A percentile compares a stretch with the other conserved stretches of the same genome.
Conservation (phyloP, 2,113 vertebrate species). For the Petrocephalus microphthalmus region DNA sequence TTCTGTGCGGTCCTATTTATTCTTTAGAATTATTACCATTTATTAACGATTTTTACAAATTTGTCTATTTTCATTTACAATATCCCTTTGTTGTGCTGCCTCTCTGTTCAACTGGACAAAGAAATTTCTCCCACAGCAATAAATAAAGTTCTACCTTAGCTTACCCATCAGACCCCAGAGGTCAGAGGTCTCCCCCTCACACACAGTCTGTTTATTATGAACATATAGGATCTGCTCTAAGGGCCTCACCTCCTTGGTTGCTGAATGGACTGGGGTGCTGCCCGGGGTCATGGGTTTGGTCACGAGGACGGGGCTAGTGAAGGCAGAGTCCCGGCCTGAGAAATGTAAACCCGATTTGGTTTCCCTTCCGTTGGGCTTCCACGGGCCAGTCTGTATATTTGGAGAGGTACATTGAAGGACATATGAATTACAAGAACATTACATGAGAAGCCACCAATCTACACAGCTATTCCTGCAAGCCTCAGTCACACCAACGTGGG, state of each 20-base stretch:
- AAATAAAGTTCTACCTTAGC: background rate
- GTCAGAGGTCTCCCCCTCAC: background rate
- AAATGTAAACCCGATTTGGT: conserved; percentile 84
- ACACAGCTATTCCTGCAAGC: background rate
- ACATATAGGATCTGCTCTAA: background rate
- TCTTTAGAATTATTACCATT: background rate
- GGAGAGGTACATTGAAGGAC: background rate
- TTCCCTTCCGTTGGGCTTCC: conserved; percentile 90
- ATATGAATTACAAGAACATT: background rate
- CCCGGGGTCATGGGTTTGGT: conserved; percentile 84
- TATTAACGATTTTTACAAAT: background rate
- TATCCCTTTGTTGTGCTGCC: background rate
- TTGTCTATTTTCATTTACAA: background rate
- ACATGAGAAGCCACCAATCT: background rate
- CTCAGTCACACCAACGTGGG: background rate
- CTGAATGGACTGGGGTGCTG: conserved; percentile 72
- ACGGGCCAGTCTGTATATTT: conserved; percentile 73
- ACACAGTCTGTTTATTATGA: background rate
- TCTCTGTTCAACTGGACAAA: background rate
- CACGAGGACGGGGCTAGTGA: conserved; percentile 92
- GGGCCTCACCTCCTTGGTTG: conserved; percentile 83
- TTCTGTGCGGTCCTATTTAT: background rate
- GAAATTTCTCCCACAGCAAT: background rate
- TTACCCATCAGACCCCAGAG: background rate
- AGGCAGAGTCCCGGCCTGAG: conserved; percentile 86